Evolutionary conservation across 1,140 invertebrate species (phyloP), one percentile per base, ranked within the genome.

Genomic region (Coenobita brevimanus): DNA sequence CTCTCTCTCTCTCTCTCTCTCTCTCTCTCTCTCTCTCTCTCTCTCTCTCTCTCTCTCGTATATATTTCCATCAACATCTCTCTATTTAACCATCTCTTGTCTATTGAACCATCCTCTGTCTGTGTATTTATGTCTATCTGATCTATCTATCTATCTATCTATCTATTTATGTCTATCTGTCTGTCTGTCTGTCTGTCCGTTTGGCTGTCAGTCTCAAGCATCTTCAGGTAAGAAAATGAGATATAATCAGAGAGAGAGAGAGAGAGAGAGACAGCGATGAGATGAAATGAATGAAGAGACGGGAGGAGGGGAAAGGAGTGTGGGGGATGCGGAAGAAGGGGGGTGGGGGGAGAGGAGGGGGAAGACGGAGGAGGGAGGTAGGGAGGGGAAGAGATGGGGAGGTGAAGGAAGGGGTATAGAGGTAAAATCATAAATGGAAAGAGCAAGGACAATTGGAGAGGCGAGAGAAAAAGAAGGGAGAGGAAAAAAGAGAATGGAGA

Each of bases 31-130:
- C 8, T 76, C 54, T 33, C 27, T 76, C 79, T 79, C 54, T 82
- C 54, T 76, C 24, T 79, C 57, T 82, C 54, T 80, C 80, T 82
- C 69, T 82, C 81, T 69, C n/a, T 43, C n/a, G 38, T 46, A 43
- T 27, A 33, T 41, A 33, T 17, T 21, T 41, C 38, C 30, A 17
- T 41, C 50, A 24, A 24, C 54, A 57, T 43, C 46, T 38, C 21
- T 36, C 24, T 38, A 21, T 36, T 21, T n/a, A n/a, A 24, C 54
- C 36, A 38, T 36, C 75, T 33, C 36, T 30, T 80, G n/a, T 82
- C 81, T 64, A 54, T 1, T 27, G 27, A 21, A 17, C 27, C 46
- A 33, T n/a, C 50, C 17, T 67, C 15, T 84, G 27, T 17, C 80
- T 43, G 30, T 36, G 62, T 38, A 43, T n/a, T 84, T 41, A 57